Conservation (phyloP, 92 coral and sea anemone species). For the Palythoa grandis region DNA sequence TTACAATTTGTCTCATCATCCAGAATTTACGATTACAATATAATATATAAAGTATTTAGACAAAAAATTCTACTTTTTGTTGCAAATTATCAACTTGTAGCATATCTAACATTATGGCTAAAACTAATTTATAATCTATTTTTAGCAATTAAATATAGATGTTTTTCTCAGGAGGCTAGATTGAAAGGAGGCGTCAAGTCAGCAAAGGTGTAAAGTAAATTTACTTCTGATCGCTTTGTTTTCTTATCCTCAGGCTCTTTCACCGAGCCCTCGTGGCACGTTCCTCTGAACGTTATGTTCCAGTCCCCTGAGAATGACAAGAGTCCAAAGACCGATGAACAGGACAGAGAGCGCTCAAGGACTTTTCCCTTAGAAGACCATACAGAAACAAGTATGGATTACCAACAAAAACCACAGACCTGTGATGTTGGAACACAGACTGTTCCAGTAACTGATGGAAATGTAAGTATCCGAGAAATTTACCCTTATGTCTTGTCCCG, state of each 20-base stretch:
- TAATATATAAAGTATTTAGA: too few relatives aligned
- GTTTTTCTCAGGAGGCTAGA: too few relatives aligned
- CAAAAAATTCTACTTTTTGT: too few relatives aligned
- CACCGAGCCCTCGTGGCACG: conserved; percentile 17
- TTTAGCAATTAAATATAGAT: too few relatives aligned
- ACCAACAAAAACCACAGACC: conserved; percentile 1
- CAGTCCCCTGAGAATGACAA: background rate
- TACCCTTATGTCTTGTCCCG: too few relatives aligned
- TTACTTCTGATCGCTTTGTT: background rate
- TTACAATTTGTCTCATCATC: too few relatives aligned
- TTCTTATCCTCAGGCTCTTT: background rate
- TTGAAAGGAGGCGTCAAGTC: background rate
- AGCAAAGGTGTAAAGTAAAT: background rate
- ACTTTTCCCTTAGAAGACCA: conserved; percentile 14
- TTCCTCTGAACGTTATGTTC: conserved; percentile 4
- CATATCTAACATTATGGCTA: too few relatives aligned
- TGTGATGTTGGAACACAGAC: conserved; percentile 43
- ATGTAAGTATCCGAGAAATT: background rate
- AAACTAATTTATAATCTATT: too few relatives aligned
- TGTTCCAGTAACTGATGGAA: conserved; percentile 1
- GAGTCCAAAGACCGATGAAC: background rate
- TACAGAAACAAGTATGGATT: background rate
- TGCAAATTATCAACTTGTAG: too few relatives aligned
- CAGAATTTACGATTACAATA: too few relatives aligned
- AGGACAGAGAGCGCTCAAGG: conserved; percentile 23